Conservation (phyloP, 2,113 vertebrate species). For the Gambusia holbrooki region DNA sequence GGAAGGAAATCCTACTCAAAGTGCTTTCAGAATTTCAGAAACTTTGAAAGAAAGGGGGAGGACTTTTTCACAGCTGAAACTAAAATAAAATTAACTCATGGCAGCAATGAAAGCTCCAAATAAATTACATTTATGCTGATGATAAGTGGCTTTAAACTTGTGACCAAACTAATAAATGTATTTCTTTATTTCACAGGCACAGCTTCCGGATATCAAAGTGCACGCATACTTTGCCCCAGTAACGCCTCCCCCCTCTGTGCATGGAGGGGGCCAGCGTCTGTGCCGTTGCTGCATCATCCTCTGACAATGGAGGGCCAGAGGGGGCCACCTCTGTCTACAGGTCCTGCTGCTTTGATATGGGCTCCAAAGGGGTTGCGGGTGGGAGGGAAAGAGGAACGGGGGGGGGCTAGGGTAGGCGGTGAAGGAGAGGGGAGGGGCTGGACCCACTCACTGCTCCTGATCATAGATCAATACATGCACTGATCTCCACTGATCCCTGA, state of each 20-base stretch:
- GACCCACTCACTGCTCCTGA: slow-evolving; percentile 75
- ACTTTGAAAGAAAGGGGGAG: too few species aligned
- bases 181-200: slow-evolving; percentile 79
- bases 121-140: not conserved
- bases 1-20: too few species aligned
- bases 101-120: not conserved
- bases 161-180: slow-evolving; percentile 3
- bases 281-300: slow-evolving; percentile 93
- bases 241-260: slow-evolving; percentile 89
- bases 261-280: slow-evolving; percentile 87
- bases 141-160: not conserved
- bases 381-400: not conserved
- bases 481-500: slow-evolving; percentile 56
- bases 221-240: slow-evolving; percentile 94
- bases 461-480: slow-evolving; percentile 63
- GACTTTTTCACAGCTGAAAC: too few species aligned
- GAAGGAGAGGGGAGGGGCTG: slow-evolving; percentile 70
- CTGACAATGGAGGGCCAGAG: slow-evolving; percentile 81
- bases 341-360: slow-evolving; percentile 76
- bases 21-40: too few species aligned
- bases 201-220: slow-evolving; percentile 92
- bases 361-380: slow-evolving; percentile 23
- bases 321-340: slow-evolving; percentile 80
- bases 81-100: too few species aligned
- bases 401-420: slow-evolving; percentile 36